Evolutionary conservation across 2,113 vertebrate species (phyloP).

Genomic region (Accipiter virgatus): DNA sequence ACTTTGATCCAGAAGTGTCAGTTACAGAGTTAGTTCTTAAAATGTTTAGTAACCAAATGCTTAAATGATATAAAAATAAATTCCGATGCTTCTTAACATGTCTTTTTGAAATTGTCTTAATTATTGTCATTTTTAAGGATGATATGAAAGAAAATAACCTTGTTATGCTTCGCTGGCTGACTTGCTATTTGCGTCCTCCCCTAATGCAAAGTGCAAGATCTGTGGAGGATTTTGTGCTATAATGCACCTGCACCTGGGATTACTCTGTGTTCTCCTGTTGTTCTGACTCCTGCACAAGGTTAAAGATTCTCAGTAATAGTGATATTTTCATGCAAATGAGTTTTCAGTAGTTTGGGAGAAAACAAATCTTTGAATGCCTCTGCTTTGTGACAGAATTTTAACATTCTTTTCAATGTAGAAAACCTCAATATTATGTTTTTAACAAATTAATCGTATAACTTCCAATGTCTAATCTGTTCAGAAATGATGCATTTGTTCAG

Average conservation of each 20-base stretch:
- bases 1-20: neutral
- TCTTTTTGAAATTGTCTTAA: neutral
- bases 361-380: neutral
- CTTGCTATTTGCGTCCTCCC: neutral
- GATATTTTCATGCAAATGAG: neutral
- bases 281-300: neutral
- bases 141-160: neutral
- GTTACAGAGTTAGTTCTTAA: neutral
- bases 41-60: neutral
- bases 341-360: neutral
- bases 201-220: neutral
- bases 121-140: neutral
- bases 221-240: neutral
- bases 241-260: neutral
- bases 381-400: neutral
- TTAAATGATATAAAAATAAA: neutral
- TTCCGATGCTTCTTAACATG: neutral
- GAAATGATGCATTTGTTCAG: neutral
- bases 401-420: neutral
- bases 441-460: neutral
- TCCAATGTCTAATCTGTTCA: neutral
- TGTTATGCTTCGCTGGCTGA: neutral
- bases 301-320: neutral
- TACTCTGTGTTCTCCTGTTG: neutral
- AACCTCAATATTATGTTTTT: neutral